Conservation (phyloP, 2,113 vertebrate species). For the Archilochus colubris region DNA sequence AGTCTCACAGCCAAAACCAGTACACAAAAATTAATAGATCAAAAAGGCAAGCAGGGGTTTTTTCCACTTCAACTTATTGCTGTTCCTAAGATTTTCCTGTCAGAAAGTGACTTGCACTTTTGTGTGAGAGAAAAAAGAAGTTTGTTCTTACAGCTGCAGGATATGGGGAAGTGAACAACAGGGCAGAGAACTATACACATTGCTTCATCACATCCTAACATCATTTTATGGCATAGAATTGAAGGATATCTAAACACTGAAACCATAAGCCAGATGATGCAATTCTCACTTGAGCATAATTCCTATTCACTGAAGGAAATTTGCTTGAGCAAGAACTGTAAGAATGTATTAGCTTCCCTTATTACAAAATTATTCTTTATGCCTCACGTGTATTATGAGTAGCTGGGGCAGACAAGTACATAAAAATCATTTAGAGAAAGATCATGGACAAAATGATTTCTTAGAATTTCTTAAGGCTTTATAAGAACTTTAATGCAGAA, state of each 20-base stretch:
- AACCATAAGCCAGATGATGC: background rate
- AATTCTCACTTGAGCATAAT: constrained; percentile 37
- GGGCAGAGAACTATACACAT: background rate
- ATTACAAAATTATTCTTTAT: constrained; percentile 24
- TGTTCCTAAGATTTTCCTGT: background rate
- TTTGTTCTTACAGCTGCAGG: background rate
- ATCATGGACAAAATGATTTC: constrained; percentile 6
- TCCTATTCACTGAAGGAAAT: constrained; percentile 24
- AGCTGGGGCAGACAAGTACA: constrained; percentile 20
- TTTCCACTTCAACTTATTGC: background rate
- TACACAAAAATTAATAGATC: background rate
- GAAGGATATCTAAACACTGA: background rate
- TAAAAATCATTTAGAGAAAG: constrained; percentile 21
- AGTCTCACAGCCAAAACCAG: background rate
- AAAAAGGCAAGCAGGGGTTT: background rate
- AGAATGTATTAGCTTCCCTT: background rate
- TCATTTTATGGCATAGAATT: background rate
- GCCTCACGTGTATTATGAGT: background rate
- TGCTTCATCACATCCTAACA: background rate
- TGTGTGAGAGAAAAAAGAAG: background rate
- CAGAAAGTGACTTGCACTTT: background rate
- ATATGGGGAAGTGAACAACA: background rate
- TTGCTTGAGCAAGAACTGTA: background rate
- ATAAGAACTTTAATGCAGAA: constrained; percentile 26
- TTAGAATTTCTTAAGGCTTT: background rate